These are phyloP conservation scores for Archaeoteleia sp. DNA, from an alignment of 2,888 invertebrate species.

Conservation along the genomic window DNA sequence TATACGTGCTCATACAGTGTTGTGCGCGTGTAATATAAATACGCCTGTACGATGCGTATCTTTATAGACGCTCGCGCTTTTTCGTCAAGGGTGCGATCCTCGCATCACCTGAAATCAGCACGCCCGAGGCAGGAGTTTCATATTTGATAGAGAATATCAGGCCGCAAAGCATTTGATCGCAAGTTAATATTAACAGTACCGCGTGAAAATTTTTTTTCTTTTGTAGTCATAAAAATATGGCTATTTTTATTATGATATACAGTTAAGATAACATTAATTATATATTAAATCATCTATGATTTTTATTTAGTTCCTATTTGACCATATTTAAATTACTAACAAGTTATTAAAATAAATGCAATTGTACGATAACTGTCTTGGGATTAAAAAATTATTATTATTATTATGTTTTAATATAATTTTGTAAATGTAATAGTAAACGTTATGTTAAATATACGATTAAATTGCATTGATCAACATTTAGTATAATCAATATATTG, in stretches of 20 bases:
- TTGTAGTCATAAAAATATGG: neutral
- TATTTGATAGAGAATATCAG: conserved; percentile 44
- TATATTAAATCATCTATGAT: no score
- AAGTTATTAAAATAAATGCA: no score
- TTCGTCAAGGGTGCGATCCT: conserved; percentile 37
- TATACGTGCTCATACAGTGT: conserved; percentile 29
- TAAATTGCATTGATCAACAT: no score
- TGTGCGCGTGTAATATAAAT: conserved; percentile 47
- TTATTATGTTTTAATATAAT: no score
- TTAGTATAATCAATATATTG: no score
- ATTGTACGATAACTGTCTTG: no score
- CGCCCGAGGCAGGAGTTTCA: conserved; percentile 39
- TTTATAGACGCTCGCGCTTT: conserved; percentile 60
- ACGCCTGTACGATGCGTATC: conserved; percentile 60
- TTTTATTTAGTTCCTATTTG: no score
- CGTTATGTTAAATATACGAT: no score
- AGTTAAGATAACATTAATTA: neutral
- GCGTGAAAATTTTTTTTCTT: neutral
- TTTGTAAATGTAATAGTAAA: no score
- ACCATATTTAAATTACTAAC: no score
- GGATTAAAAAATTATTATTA: no score
- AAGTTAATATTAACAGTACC: conserved; percentile 9
- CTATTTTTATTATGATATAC: neutral
- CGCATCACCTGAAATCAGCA: conserved; percentile 45
- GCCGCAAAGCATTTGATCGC: conserved; percentile 13